These are phyloP conservation scores for Rosalia funebris DNA, from an alignment of 2,888 invertebrate genomes.

Conservation along the genomic window DNA sequence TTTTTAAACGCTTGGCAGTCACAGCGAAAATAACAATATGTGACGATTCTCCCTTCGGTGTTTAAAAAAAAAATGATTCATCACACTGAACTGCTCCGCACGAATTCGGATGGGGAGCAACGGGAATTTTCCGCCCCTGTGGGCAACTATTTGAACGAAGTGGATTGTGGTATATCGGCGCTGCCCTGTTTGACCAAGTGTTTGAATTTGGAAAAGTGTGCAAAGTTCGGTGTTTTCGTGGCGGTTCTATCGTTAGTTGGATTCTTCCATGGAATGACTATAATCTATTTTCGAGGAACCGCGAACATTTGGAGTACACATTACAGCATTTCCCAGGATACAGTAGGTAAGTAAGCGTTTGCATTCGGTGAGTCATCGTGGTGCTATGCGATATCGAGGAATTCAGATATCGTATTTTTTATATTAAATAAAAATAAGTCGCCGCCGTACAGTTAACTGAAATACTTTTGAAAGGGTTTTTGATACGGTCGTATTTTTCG, in stretches of 20 bases:
- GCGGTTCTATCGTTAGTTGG: conserved; percentile 61
- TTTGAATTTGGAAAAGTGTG: conserved; percentile 62
- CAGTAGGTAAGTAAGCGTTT: conserved; percentile 62
- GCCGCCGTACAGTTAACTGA: not conserved
- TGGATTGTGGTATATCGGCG: conserved; percentile 66
- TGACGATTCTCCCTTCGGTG: not conserved
- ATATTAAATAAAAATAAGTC: not conserved
- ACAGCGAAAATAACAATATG: conserved; percentile 17
- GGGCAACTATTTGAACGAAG: conserved; percentile 47
- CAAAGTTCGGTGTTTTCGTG: conserved; percentile 64
- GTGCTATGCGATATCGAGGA: not conserved
- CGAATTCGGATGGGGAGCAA: conserved; percentile 50
- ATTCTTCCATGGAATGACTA: conserved; percentile 63
- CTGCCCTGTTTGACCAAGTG: conserved; percentile 62
- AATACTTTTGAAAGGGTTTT: too few species aligned
- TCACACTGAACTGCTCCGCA: conserved; percentile 55
- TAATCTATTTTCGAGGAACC: conserved; percentile 67
- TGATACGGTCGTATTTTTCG: too few species aligned
- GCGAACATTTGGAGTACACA: conserved; percentile 64
- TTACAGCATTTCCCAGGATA: conserved; percentile 61
- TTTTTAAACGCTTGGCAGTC: not conserved
- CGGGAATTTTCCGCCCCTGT: conserved; percentile 54
- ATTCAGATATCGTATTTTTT: not conserved
- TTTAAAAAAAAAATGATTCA: conserved; percentile 52
- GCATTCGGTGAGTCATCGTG: not conserved